Evolutionary conservation across 1,140 invertebrate species (phyloP), one percentile per base, ranked within the genome.

Genomic region (Euglossa dilemma): DNA sequence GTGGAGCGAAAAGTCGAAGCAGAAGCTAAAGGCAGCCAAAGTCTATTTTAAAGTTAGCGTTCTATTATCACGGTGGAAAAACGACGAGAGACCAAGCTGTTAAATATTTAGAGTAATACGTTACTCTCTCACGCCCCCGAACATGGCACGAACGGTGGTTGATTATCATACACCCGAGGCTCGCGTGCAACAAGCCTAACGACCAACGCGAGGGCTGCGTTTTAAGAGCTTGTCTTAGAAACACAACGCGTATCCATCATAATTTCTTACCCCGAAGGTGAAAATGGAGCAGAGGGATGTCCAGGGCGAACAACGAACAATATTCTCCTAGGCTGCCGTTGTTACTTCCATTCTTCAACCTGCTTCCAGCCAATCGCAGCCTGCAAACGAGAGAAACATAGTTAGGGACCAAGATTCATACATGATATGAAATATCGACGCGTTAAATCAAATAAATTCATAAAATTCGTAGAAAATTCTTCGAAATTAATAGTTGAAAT

Each of bases 41-140:
- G 4, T 11, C 25, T 6, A 11, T 45, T 14, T 4, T 45, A 66
- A 23, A 45, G 1, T 5, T 9, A 45, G 20, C 2, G 6, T 66
- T 12, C 11, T 23, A 43, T 66, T 20, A 45, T 18, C 3, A 0
- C 6, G 7, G n/a, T 12, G 1, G 25, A 45, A 11, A 63, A 61
- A 57, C 71, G 2, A 23, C 14, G 36, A 57, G n/a, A 52, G 59
- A 2, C n/a, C 20, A 3, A 4, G 85, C 91, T 87, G 92, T 92
- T 92, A 93, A 92, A 92, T 93, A 92, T 92, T 91, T 90, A 87
- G 84, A 89, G 90, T 85, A 90, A 90, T 92, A 90, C 80, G 89
- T 92, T 93, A 93, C 90, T 87, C 91, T 91, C 90, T 85, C 91
- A 91, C 92, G 91, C 91, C 92, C 90, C 87, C 91, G 81, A 88